Base-by-base conservation (phyloP, 2,113 vertebrate genomes). In the Salvelinus namaycush region DNA sequence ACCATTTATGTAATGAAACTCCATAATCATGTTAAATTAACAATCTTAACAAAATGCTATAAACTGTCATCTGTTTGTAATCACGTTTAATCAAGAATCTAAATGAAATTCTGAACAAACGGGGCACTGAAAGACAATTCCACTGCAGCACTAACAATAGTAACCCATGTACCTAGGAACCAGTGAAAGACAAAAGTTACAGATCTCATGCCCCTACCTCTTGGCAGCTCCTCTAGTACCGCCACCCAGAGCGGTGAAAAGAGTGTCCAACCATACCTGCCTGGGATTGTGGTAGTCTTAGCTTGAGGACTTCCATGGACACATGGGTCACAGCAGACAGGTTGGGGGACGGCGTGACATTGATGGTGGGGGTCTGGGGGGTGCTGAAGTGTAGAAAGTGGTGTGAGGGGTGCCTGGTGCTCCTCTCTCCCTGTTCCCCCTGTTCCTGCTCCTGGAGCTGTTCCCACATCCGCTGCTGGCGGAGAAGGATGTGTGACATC, bases 271-370 rank as follows among this genome's bases (percentile, higher is more conserved):
- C 4, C 22, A 16, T 18, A n/a, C 51, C 51, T n/a, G 29, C 20
- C 12, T 57, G 51, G 3, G 13, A 18, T 39, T 76, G 24, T 77
- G 62, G 22, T 51, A 22, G 27, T 0, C 82, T 89, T 95, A 98
- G 96, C 97, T 97, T 96, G 84, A 96, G 92, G 86, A 96, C 93
- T 92, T 96, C 94, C 95, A 95, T 96, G 84, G 95, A 94, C 64
- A 92, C 92, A 90, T 93, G 94, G 78, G 92, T 92, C 83, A 89
- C 89, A 1, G 93, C 89, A 76, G 94, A 88, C 74, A 88, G 92
- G 85, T 89, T 86, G 79, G 86, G 73, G 80, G 93, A 89, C 79
- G 92, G 89, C 14, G 92, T 94, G 88, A 96, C 93, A 93, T 94
- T 93, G 89, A 94, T 90, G 81, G 88, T 90, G 79, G 92, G 92